phyloP scores from a whole-genome alignment of 2,113 vertebrate species.

The Trochalopteron elliotii region DNA sequence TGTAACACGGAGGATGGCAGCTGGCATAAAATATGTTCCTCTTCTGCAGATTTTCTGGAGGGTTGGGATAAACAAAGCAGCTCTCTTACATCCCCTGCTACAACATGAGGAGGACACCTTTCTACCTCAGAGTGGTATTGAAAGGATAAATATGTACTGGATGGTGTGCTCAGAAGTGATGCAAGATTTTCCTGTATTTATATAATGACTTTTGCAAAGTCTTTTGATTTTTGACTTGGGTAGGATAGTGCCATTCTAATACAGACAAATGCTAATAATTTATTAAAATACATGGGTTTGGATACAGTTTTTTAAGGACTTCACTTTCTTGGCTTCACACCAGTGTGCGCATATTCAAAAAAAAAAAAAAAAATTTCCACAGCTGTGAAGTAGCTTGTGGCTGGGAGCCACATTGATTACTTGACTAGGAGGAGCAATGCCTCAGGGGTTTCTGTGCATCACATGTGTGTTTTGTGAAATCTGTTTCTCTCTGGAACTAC shows the following conservation, averaged over 20 bases:
- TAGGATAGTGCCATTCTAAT: background rate
- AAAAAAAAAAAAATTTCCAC: background rate
- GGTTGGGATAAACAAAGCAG: background rate
- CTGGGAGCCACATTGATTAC: background rate
- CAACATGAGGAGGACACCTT: background rate
- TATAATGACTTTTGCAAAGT: background rate
- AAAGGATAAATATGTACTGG: background rate
- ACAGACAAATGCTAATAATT: background rate
- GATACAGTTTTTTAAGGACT: background rate
- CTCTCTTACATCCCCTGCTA: background rate
- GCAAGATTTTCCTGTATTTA: background rate
- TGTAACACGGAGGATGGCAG: background rate
- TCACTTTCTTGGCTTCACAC: background rate
- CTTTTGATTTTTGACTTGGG: background rate
- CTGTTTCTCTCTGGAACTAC: conserved; percentile 9
- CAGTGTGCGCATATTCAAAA: background rate
- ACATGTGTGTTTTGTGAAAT: conserved; percentile 21
- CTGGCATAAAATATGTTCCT: background rate
- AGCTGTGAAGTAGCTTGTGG: conserved; percentile 21
- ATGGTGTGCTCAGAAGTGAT: background rate
- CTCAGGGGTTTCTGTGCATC: conserved; percentile 2
- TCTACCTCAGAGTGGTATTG: background rate
- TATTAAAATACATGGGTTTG: background rate
- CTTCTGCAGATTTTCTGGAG: background rate
- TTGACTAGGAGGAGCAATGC: background rate